Conservation (phyloP, 2,888 invertebrate species). For the Acronicta psi region DNA sequence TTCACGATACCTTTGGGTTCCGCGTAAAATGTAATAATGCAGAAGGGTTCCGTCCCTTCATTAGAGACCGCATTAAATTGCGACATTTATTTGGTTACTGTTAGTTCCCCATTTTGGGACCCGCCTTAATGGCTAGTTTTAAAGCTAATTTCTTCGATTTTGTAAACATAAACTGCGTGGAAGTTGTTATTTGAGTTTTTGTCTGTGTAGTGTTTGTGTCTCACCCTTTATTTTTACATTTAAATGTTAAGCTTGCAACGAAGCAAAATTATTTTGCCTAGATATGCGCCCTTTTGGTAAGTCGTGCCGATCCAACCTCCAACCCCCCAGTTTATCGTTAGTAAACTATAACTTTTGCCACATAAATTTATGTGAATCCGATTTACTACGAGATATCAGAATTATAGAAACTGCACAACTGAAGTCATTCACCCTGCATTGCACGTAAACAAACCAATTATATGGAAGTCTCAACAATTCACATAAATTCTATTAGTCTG, state of each 20-base stretch:
- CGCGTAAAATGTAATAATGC: constrained; percentile 66
- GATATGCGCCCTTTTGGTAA: too few species aligned
- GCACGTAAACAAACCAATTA: constrained; percentile 45
- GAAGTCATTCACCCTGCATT: constrained; percentile 3
- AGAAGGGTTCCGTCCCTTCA: constrained; percentile 67
- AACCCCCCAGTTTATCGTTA: too few species aligned
- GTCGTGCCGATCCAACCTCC: too few species aligned
- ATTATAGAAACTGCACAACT: constrained; percentile 1
- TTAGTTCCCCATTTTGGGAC: constrained; percentile 35
- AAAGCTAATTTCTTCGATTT: constrained; percentile 44
- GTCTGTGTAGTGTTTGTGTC: constrained; percentile 6
- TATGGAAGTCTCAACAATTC: constrained; percentile 37
- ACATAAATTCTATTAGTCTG: constrained; percentile 50
- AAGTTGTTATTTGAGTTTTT: constrained; percentile 43
- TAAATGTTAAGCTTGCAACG: neutral
- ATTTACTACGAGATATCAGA: neutral
- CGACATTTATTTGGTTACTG: constrained; percentile 66
- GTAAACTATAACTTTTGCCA: too few species aligned
- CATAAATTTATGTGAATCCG: too few species aligned
- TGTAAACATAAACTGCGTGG: constrained; percentile 23
- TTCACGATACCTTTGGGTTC: constrained; percentile 61
- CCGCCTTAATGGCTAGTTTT: constrained; percentile 43
- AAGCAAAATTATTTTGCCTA: too few species aligned
- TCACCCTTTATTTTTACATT: constrained; percentile 9
- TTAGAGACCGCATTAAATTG: constrained; percentile 69